phyloP scores from a whole-genome alignment of 2,113 vertebrate genomes.

The Cyanoramphus novaezelandiae region DNA sequence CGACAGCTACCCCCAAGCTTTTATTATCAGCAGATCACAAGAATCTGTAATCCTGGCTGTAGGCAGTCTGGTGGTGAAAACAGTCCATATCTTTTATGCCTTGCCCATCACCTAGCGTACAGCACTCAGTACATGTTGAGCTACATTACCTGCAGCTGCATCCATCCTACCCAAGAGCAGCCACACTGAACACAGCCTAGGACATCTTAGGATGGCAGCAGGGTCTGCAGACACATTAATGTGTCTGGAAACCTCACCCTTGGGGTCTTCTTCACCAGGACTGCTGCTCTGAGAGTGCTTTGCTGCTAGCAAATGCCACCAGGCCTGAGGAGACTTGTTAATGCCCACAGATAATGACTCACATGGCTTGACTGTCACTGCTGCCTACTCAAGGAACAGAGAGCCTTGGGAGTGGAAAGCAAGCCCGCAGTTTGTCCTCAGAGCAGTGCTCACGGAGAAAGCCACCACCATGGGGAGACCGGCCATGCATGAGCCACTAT shows the following conservation, averaged over 20 bases:
- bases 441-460: background rate
- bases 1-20: background rate
- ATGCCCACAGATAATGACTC: background rate
- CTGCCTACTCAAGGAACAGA: background rate
- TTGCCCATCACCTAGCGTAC: background rate
- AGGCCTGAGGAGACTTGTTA: background rate
- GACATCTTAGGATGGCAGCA: background rate
- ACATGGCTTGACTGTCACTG: background rate
- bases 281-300: background rate
- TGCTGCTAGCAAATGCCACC: background rate
- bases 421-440: background rate
- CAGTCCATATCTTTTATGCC: background rate
- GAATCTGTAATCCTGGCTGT: background rate
- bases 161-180: background rate
- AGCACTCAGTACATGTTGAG: background rate
- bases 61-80: background rate
- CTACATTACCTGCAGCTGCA: background rate
- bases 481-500: fast-evolving
- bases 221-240: background rate
- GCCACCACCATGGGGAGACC: fast-evolving
- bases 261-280: background rate
- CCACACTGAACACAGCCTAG: fast-evolving
- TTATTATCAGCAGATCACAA: background rate
- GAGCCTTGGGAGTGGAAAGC: fast-evolving
- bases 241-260: background rate